phyloP scores from a whole-genome alignment of 2,113 vertebrate species.

The Psittacus erithacus region DNA sequence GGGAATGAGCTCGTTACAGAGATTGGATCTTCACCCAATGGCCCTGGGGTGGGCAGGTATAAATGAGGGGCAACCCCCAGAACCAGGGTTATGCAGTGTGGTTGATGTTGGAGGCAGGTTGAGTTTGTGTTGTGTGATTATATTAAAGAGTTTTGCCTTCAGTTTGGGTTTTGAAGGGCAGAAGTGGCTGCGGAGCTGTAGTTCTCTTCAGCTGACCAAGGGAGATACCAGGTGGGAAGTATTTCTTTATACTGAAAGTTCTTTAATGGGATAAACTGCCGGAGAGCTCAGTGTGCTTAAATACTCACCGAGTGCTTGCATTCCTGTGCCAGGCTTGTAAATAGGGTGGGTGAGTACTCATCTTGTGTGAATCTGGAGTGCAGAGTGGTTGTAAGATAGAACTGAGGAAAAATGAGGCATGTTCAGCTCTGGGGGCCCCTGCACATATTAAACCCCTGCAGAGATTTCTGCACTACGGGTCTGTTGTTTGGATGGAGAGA shows the following conservation, averaged over 20 bases:
- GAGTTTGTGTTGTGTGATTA: fast-evolving
- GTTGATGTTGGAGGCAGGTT: not conserved
- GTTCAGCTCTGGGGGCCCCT: too few relatives aligned
- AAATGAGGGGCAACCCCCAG: not conserved
- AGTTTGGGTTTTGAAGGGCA: not conserved
- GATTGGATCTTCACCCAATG: not conserved
- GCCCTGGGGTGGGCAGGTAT: not conserved
- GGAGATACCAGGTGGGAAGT: not conserved
- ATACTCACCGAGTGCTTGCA: fast-evolving
- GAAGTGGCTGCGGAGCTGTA: not conserved
- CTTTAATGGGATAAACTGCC: fast-evolving
- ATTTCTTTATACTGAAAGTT: not conserved
- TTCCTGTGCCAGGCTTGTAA: not conserved
- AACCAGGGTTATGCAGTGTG: fast-evolving
- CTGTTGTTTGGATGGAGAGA: too few relatives aligned
- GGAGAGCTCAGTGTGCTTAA: not conserved
- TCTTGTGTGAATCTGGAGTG: too few relatives aligned
- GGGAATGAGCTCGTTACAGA: fast-evolving
- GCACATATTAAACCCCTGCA: too few relatives aligned
- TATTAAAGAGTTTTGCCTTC: fast-evolving
- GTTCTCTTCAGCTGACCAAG: not conserved
- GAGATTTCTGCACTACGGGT: too few relatives aligned
- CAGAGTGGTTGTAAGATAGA: too few relatives aligned
- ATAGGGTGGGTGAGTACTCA: too few relatives aligned
- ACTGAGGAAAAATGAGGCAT: too few relatives aligned